Evolutionary conservation across 2,113 vertebrate species (phyloP).

Genomic region (Etheostoma spectabile): DNA sequence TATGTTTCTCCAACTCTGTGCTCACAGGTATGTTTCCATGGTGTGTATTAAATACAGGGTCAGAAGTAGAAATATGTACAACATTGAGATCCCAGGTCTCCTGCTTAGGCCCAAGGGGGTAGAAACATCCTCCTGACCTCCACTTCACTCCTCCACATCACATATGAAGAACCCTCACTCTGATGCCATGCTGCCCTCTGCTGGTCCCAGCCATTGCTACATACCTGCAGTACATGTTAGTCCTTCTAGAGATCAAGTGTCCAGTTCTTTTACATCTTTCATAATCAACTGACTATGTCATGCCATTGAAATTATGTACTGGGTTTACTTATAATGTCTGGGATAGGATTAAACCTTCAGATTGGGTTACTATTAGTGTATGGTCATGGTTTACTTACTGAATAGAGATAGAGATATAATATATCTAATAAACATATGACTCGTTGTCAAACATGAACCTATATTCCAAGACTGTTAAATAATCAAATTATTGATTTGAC

Average conservation of each 20-base stretch:
- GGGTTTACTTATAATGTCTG: neutral
- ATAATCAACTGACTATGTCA: neutral
- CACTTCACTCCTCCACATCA: slow-evolving; percentile 25
- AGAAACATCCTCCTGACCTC: slow-evolving; percentile 39
- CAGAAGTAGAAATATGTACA: slow-evolving; percentile 45
- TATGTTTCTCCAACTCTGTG: slow-evolving; percentile 12
- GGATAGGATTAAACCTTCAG: neutral
- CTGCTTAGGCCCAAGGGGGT: neutral
- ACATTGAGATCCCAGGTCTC: slow-evolving; percentile 53
- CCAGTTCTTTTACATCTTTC: neutral
- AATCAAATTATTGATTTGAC: too few species aligned
- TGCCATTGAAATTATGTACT: neutral
- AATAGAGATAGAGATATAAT: neutral
- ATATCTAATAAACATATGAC: neutral
- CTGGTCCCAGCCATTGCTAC: slow-evolving; percentile 45
- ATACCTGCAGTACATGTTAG: neutral
- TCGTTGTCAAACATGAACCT: neutral
- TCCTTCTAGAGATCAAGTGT: neutral
- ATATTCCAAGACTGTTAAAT: neutral
- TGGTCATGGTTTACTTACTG: neutral
- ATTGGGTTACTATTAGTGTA: neutral
- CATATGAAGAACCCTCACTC: neutral
- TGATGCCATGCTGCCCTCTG: slow-evolving; percentile 73
- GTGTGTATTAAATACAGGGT: slow-evolving; percentile 40
- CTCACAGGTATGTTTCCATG: slow-evolving; percentile 52